Evolutionary conservation across 92 coral and sea anemone species (phyloP).

Genomic region (Zoanthus sansibaricus): DNA sequence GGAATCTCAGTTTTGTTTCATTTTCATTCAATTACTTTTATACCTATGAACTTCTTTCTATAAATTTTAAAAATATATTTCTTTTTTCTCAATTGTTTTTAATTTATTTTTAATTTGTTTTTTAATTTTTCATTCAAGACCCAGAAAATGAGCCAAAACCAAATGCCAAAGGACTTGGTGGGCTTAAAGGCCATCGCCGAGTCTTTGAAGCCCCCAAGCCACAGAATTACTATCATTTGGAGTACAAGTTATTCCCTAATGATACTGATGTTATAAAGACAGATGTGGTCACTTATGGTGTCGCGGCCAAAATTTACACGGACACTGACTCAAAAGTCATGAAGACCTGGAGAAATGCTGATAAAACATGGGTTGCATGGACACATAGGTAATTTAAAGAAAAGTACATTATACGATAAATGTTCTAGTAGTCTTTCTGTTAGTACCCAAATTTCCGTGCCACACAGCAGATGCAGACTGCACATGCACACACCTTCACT

Average conservation of each 20-base stretch:
- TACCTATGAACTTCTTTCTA: too few relatives aligned
- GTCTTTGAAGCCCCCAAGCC: conserved; percentile 96
- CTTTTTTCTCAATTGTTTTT: neutral
- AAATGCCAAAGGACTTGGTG: conserved; percentile 63
- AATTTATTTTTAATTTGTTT: neutral
- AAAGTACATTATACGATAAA: too few relatives aligned
- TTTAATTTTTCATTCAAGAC: neutral
- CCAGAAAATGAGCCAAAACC: conserved; percentile 81
- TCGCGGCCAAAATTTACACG: conserved; percentile 95
- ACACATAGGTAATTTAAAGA: conserved; percentile 79
- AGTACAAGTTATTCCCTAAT: conserved; percentile 87
- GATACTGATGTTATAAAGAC: conserved; percentile 88
- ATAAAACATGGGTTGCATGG: conserved; percentile 95
- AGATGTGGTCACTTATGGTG: conserved; percentile 95
- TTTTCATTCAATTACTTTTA: too few relatives aligned
- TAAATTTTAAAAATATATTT: neutral
- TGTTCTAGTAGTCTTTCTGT: too few relatives aligned
- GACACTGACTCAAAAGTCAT: conserved; percentile 94
- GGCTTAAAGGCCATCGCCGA: conserved; percentile 72
- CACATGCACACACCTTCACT: too few relatives aligned
- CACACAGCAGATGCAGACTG: too few relatives aligned
- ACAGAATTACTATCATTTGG: conserved; percentile 89
- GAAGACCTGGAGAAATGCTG: conserved; percentile 93
- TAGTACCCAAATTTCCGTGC: too few relatives aligned
- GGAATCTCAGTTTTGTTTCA: too few relatives aligned